Conservation (phyloP, 2,888 invertebrate genomes). For the Macrophya annulata region DNA sequence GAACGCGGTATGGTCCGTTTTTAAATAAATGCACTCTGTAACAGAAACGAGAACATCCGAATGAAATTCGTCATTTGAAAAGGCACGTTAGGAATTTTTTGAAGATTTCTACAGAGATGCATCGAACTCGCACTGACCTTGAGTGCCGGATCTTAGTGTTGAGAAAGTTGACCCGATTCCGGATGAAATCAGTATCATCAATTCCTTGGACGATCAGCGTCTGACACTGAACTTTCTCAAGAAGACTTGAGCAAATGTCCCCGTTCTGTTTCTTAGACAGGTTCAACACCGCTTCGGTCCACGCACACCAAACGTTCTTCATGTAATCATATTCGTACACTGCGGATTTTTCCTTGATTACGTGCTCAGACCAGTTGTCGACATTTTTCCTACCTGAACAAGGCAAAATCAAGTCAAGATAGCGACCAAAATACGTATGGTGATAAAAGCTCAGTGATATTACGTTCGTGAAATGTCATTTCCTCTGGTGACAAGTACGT, state of each 20-base stretch:
- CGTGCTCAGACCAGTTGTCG: constrained; percentile 87
- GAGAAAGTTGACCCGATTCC: constrained; percentile 88
- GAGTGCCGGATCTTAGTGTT: constrained; percentile 84
- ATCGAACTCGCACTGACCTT: constrained; percentile 63
- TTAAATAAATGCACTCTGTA: neutral
- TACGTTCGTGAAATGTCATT: constrained; percentile 83
- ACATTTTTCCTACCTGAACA: constrained; percentile 85
- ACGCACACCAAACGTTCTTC: constrained; percentile 85
- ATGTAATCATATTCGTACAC: constrained; percentile 88
- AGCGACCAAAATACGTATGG: too few relatives aligned
- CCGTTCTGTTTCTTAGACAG: constrained; percentile 84
- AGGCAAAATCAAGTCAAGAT: neutral
- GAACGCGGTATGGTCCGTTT: neutral
- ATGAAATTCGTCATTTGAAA: neutral
- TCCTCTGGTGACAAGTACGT: constrained; percentile 87
- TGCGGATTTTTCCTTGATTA: constrained; percentile 84
- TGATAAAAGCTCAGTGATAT: constrained; percentile 61
- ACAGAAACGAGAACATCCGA: neutral
- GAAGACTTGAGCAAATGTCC: constrained; percentile 85
- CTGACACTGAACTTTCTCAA: constrained; percentile 85
- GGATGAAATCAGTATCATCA: constrained; percentile 89
- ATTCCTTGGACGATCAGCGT: constrained; percentile 91
- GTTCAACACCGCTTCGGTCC: constrained; percentile 84
- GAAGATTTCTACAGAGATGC: neutral
- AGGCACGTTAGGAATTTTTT: too few relatives aligned